Evolutionary conservation across 2,888 invertebrate species (phyloP), one percentile per base, ranked within the genome.

Genomic region (Scelioninae gen. 2): DNA sequence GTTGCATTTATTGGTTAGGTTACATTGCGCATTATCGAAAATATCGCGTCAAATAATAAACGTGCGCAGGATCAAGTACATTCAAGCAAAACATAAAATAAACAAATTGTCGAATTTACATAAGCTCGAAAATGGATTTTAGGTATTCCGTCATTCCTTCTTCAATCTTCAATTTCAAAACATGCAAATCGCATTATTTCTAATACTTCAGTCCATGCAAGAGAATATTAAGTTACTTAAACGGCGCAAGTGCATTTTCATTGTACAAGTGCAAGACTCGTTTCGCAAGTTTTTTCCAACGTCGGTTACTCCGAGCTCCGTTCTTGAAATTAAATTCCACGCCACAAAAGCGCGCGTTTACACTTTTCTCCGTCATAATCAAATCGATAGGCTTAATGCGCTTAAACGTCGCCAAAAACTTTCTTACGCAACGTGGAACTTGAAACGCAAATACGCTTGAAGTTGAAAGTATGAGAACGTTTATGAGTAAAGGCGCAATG

Each of bases 401-500:
- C 28, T 18, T 13, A 52, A 52, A 33, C 11, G 4, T 9, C 3
- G 37, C 33, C 2, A 37, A 39, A 41, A 15, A 43, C 25, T 31
- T 55, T 41, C 39, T 22, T 22, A 10, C 55, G 22, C 55, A 39
- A 55, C 16, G 16, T n/a, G 9, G 15, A 55, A 13, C 18, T n/a
- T 11, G 11, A 63, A 63, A 52, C 10, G 16, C 4, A 46, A 53
- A 64, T 37, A 48, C 41, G 46, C 48, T 65, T 57, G 25, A 65
- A 39, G 37, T 43, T 11, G 43, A 46, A 52, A 58, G 43, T 35
- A 25, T 58, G n/a, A 33, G 18, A 33, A 31, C 22, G 31, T 57
- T 67, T 52, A 68, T 55, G 61, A n/a, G 41, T 13, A 28, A 55
- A 61, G 18, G 37, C 10, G 39, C 39, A 41, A 55, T 52, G 72